These are phyloP conservation scores for Hiodon tergisus DNA, from an alignment of 2,113 vertebrate genomes.

Conservation along the genomic window DNA sequence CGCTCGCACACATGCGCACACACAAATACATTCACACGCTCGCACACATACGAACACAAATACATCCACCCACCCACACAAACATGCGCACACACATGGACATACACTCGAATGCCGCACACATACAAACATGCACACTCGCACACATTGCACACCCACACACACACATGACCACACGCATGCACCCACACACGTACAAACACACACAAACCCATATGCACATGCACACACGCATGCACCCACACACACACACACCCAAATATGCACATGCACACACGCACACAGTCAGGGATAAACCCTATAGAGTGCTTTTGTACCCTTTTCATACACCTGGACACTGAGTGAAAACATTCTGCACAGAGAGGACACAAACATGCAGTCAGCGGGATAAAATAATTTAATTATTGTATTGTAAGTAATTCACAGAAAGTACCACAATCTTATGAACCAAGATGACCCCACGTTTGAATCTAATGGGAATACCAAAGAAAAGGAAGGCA, in stretches of 20 bases:
- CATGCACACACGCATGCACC: background rate
- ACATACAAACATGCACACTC: background rate
- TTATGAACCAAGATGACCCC: too few species aligned
- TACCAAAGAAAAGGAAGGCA: too few species aligned
- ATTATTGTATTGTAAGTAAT: too few species aligned
- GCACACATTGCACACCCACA: slow-evolving; percentile 11
- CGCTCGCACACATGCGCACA: background rate
- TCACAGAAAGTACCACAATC: too few species aligned
- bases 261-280: slow-evolving; percentile 6
- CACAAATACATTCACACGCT: background rate
- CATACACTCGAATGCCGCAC: background rate
- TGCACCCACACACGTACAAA: slow-evolving; percentile 17
- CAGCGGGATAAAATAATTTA: too few species aligned
- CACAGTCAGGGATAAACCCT: background rate
- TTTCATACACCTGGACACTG: background rate
- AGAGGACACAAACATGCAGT: background rate
- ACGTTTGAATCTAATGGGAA: too few species aligned
- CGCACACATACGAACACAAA: background rate
- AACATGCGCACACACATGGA: background rate
- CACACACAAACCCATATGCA: background rate
- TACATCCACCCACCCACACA: background rate
- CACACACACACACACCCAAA: background rate
- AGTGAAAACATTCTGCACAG: background rate
- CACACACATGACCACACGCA: background rate
- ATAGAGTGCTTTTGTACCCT: too few species aligned